These are phyloP conservation scores for Archivesica marissinica DNA, from an alignment of 1,140 invertebrate genomes.

Conservation along the genomic window DNA sequence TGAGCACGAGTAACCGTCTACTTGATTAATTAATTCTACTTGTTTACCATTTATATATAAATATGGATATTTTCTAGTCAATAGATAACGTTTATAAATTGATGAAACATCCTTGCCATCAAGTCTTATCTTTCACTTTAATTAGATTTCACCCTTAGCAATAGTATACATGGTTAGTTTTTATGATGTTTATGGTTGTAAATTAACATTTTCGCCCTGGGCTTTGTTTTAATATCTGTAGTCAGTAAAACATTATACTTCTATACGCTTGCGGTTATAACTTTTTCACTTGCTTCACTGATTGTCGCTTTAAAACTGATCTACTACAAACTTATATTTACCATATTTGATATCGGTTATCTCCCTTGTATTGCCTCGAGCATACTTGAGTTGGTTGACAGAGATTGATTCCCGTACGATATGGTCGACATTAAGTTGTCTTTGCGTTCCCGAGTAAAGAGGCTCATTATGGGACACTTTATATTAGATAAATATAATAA, in stretches of 20 bases:
- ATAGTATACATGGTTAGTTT: conserved; percentile 10
- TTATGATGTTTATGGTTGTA: background rate
- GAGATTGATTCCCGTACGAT: conserved; percentile 3
- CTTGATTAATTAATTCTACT: no score
- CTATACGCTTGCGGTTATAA: background rate
- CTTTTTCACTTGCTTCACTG: background rate
- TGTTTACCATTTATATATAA: no score
- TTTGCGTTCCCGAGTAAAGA: background rate
- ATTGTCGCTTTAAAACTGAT: background rate
- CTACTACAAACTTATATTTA: background rate
- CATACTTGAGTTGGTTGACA: background rate
- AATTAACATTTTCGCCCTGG: conserved; percentile 18
- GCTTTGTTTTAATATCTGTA: conserved; percentile 47
- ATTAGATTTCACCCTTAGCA: conserved; percentile 44
- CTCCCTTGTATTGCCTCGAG: background rate
- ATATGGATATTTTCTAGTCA: background rate
- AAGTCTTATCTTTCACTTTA: conserved; percentile 45
- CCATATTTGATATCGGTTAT: background rate
- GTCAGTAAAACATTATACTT: conserved; percentile 20
- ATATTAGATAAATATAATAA: no score
- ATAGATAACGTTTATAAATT: conserved; percentile 4
- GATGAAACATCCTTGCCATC: conserved; percentile 6
- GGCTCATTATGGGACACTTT: background rate
- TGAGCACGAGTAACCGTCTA: no score
- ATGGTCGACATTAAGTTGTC: background rate